Percentiles rank a stretch among this genome's conserved stretches.
Conservation (phyloP, 2,888 invertebrate species). For the Drosophila leonis region DNA sequence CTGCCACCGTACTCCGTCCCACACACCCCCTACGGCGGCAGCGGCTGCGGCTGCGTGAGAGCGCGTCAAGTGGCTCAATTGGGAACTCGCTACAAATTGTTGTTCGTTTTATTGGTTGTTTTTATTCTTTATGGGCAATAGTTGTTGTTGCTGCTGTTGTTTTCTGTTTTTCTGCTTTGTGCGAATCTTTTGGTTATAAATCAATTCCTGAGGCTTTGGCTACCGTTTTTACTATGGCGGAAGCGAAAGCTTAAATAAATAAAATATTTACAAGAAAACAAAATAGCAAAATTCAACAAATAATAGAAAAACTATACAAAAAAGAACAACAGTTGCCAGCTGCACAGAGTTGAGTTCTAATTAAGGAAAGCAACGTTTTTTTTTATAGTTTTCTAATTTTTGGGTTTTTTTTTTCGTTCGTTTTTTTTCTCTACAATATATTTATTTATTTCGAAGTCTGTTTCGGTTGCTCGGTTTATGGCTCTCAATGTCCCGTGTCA, state of each 20-base stretch:
- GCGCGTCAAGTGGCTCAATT: constrained; percentile 78
- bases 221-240: constrained; percentile 61
- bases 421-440: neutral
- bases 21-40: constrained; percentile 1
- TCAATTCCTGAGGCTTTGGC: constrained; percentile 68
- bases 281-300: constrained; percentile 3
- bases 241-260: constrained; percentile 32
- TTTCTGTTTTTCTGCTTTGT: constrained; percentile 44
- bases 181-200: constrained; percentile 73
- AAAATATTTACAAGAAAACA: neutral
- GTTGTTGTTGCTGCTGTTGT: constrained; percentile 26
- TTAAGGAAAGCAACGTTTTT: constrained; percentile 38
- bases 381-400: neutral
- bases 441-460: constrained; percentile 6
- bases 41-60: constrained; percentile 64
- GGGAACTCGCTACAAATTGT: constrained; percentile 63
- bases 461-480: constrained; percentile 26
- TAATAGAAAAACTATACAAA: neutral
- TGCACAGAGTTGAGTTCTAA: constrained; percentile 54
- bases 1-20: neutral
- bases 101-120: constrained; percentile 56
- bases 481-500: constrained; percentile 35
- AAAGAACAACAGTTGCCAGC: constrained; percentile 13
- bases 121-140: constrained; percentile 37
- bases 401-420: neutral